These are phyloP conservation scores for Serilophus lunatus DNA, from an alignment of 2,113 vertebrate genomes.

Conservation along the genomic window DNA sequence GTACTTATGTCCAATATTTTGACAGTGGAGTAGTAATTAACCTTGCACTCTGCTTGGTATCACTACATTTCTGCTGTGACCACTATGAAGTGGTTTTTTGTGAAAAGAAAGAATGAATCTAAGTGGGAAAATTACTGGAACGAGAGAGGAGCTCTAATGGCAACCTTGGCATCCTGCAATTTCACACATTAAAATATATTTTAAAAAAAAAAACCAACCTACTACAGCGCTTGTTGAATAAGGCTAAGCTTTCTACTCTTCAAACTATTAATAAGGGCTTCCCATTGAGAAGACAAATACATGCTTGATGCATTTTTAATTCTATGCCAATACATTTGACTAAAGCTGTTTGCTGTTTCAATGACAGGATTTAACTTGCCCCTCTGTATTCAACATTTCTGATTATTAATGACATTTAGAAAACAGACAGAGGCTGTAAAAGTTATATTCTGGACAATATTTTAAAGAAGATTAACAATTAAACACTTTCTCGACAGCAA, in stretches of 20 bases:
- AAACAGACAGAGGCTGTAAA: constrained; percentile 54
- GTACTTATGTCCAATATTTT: constrained; percentile 64
- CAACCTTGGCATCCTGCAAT: constrained; percentile 78
- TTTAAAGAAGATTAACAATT: not conserved
- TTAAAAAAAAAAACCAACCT: constrained; percentile 20
- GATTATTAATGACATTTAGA: constrained; percentile 77
- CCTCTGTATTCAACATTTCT: constrained; percentile 73
- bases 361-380: constrained; percentile 83
- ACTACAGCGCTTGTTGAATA: constrained; percentile 72
- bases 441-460: constrained; percentile 46
- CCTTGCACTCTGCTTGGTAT: constrained; percentile 41
- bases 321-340: constrained; percentile 85
- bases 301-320: constrained; percentile 85
- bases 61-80: constrained; percentile 54
- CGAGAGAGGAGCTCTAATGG: constrained; percentile 76
- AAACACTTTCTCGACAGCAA: not conserved
- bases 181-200: constrained; percentile 81
- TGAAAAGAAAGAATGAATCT: constrained; percentile 62
- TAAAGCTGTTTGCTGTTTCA: constrained; percentile 86
- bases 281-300: constrained; percentile 84
- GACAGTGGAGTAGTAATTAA: constrained; percentile 59
- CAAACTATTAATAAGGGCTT: constrained; percentile 84
- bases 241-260: constrained; percentile 79
- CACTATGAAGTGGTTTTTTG: constrained; percentile 63
- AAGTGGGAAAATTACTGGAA: constrained; percentile 76